Base-by-base conservation (phyloP, 92 coral and sea anemone genomes). In the Montipora capitata region DNA sequence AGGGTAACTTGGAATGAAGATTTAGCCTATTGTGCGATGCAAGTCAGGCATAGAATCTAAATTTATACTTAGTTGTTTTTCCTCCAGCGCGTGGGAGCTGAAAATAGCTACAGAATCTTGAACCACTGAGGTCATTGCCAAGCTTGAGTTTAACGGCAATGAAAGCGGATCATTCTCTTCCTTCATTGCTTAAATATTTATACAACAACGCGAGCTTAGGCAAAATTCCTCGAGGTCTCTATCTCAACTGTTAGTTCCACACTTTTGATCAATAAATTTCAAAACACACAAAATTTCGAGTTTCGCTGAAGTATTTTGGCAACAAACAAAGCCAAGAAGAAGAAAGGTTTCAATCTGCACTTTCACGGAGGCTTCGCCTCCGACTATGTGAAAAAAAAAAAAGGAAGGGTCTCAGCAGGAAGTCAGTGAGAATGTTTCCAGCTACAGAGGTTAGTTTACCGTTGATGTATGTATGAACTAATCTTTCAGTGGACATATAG, bases 101-200 rank as follows among this genome's bases (percentile, higher is more conserved):
- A 7, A 3, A 49, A 14, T 40, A 16, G 67, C 65, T 68, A 74
- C 77, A 49, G 12, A 11, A 13, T 14, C 40, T 14, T 27, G 52
- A 48, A 48, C 10, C 16, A 27, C 35, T 27, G 49, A 58, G 76
- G 85, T 81, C 77, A 81, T 12, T 14, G 40, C 77, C 5, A 66
- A 5, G 85, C 68, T 81, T 81, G 85, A 68, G 68, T 40, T 44
- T 16, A 15, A 49, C 67, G 39, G 38, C 85, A 49, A 39, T 81
- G 77, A 62, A 81, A 51, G 66, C 67, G 39, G n/a, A 7, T 66
- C 66, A 48, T 15, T 20, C 18, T n/a, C 8, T 10, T 15, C 76
- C 15, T 51, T 1, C n/a, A 40, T 13, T 15, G 58, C n/a, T 81
- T 12, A 81, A 81, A 81, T 51, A 81, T 81, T 68, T 68, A 81